Evolutionary conservation across 1,140 invertebrate species (phyloP), one percentile per base, ranked within the genome.

Genomic region (Aphis gossypii): DNA sequence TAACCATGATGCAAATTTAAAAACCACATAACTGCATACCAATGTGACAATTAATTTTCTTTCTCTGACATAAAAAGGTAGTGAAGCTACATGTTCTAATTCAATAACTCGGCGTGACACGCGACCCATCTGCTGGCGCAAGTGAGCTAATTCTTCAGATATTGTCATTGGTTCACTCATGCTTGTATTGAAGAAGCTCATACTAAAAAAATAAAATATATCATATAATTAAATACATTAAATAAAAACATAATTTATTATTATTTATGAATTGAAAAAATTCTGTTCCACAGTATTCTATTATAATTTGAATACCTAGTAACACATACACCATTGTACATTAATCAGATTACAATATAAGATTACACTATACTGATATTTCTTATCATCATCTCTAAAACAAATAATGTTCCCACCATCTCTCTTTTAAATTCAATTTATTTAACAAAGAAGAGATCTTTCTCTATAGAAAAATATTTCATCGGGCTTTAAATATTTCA

Each of bases 121-220:
- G 3, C 91, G 68, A 7, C 91, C 76, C 91, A 93, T 93, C 48
- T 93, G 91, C 21, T 84, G 91, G 7, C 91, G 91, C 35, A 93
- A 93, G 30, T 93, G 91, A 38, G 82, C 91, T 51, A 93, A 35
- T n/a, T 93, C 91, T 54, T 93, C 91, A 30, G 91, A 83, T 30
- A 93, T 51, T 84, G 91, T 93, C 91, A 93, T 93, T 83, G 91
- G 76, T 93, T 93, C 91, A 84, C 91, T 54, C 25, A 93, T 23
- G 41, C 91, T 93, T 0, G 91, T 7, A 30, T 93, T 93, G 82
- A 93, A 93, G 25, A 93, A 93, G 35, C 68, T 93, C 46, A 25
- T 84, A 54, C 91, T 38, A 18, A 92, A 83, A 92, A 48, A 92
- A 54, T n/a, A 48, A 48, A 21, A 23, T 30, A 48, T 18, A 68